Evolutionary conservation across 2,888 invertebrate species (phyloP), one percentile per base, ranked within the genome.

Genomic region (Proisotoma minuta): DNA sequence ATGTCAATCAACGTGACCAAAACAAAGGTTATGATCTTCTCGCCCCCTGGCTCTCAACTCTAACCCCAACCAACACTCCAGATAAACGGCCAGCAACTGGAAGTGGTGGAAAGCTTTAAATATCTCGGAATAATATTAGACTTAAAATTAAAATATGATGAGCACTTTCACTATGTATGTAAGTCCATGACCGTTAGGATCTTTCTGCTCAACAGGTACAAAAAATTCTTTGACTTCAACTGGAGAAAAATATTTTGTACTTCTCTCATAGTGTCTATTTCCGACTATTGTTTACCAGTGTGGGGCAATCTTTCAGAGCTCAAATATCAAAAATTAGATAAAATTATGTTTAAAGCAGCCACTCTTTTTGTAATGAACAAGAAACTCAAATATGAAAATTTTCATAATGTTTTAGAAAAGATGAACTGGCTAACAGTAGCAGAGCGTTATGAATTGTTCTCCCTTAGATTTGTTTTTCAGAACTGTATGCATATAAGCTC

Each of bases 391-490:
- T 34, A 10, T 34, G 15, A 8, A 8, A 8, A 34, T 10, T 34
- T 34, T 34, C 34, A 34, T 15, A 34, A 26, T 10, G n/a, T 52
- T 4, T 52, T 52, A 8, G 52, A 52, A 52, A 26, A 52, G 20
- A n/a, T 52, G 52, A 52, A 52, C 28, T 52, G 52, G 52, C 29
- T 52, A 20, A 28, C 52, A 5, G 12, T 20, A 28, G 29, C 52
- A 28, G 52, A 52, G 28, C 4, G 52, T 28, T 52, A 52, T 28
- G 52, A 52, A 20, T 29, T 52, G 18, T 52, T 23, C 52, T 52
- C 52, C 26, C n/a, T 52, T 28, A 23, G 24, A 28, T 52, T 28
- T 28, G 18, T 52, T 5, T 52, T n/a, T 20, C 26, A 52, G 20
- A 12, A 52, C 29, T 10, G 26, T 3, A n/a, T 27, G n/a, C n/a